These are phyloP conservation scores for Cheilosia scutellata DNA, from an alignment of 2,888 invertebrate species.

Conservation along the genomic window DNA sequence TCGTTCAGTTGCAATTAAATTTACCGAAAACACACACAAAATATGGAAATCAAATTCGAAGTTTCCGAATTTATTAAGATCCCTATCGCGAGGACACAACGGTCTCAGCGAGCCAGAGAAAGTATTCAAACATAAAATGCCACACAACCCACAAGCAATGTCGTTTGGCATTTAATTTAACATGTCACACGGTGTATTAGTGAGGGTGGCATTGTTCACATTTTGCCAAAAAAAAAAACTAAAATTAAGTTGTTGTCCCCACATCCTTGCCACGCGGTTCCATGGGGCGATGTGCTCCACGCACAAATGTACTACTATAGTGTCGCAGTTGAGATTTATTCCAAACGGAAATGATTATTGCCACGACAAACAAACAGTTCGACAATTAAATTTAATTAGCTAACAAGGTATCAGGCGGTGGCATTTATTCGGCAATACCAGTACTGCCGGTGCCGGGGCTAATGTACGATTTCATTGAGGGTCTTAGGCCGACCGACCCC, in stretches of 20 bases:
- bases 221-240: conserved; percentile 49
- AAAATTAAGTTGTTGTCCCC: conserved; percentile 26
- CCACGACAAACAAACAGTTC: conserved; percentile 71
- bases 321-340: conserved; percentile 62
- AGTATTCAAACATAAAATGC: conserved; percentile 53
- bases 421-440: conserved; percentile 36
- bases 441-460: background rate
- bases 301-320: background rate
- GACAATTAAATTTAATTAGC: conserved; percentile 73
- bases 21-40: conserved; percentile 47
- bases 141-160: conserved; percentile 36
- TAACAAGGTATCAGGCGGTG: conserved; percentile 64
- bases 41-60: conserved; percentile 69
- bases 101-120: conserved; percentile 11
- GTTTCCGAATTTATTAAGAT: conserved; percentile 72
- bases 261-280: background rate
- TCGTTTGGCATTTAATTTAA: conserved; percentile 61
- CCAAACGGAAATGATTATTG: conserved; percentile 74
- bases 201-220: conserved; percentile 59
- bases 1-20: conserved; percentile 64
- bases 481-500: background rate
- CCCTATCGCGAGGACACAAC: conserved; percentile 55
- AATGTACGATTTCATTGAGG: conserved; percentile 29
- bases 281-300: conserved; percentile 24
- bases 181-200: conserved; percentile 72